Conservation (phyloP, 2,888 invertebrate species). For the Dynastes hyllus region DNA sequence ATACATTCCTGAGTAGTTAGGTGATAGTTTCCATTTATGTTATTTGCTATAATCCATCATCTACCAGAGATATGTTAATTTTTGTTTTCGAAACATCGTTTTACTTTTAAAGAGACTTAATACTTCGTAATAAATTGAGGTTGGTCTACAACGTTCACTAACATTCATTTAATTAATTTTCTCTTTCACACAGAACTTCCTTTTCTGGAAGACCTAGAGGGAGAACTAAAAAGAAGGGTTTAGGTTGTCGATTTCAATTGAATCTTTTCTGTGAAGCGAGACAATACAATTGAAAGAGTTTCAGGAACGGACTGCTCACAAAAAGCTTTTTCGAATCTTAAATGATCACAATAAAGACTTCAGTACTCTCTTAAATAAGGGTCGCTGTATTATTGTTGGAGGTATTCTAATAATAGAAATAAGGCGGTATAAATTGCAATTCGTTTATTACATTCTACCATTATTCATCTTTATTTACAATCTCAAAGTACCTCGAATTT, state of each 20-base stretch:
- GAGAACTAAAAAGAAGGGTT: constrained; percentile 29
- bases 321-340: constrained; percentile 41
- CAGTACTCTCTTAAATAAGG: constrained; percentile 29
- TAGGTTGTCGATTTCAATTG: constrained; percentile 40
- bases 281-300: constrained; percentile 41
- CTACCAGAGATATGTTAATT: neutral
- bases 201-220: neutral
- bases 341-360: constrained; percentile 32
- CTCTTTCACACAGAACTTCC: neutral
- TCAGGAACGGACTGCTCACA: constrained; percentile 35
- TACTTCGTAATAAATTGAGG: neutral
- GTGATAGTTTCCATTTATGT: neutral
- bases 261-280: constrained; percentile 34
- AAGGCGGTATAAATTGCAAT: constrained; percentile 1
- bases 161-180: constrained; percentile 4
- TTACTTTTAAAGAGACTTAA: too few species aligned
- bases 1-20: neutral
- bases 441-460: constrained; percentile 35
- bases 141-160: neutral
- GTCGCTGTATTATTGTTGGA: constrained; percentile 12
- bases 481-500: constrained; percentile 7
- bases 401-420: neutral
- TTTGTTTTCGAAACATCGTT: neutral
- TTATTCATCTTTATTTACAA: constrained; percentile 37
- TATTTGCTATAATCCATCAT: neutral